phyloP scores from a whole-genome alignment of 2,113 vertebrate genomes.

The Micronisus gabar region DNA sequence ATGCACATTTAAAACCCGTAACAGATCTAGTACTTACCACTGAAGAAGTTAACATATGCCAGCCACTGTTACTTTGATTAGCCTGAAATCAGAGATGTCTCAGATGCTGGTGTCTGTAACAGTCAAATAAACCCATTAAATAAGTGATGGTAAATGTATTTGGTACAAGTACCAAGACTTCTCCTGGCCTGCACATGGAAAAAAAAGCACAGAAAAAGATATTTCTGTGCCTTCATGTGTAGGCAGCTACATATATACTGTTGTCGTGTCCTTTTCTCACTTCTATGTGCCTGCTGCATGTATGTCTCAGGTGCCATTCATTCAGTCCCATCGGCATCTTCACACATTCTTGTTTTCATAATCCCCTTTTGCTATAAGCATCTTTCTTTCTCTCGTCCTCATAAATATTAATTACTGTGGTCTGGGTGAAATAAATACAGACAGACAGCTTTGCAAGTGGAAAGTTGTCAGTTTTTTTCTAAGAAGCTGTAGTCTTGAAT shows the following conservation, averaged over 20 bases:
- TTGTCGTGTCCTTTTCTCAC: background rate
- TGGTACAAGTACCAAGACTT: background rate
- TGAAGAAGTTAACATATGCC: background rate
- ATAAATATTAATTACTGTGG: background rate
- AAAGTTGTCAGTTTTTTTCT: background rate
- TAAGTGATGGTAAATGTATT: background rate
- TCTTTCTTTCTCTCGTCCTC: background rate
- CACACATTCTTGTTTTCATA: background rate
- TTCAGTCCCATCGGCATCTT: background rate
- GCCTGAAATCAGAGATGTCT: background rate
- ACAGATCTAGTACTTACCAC: background rate
- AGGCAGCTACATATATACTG: background rate
- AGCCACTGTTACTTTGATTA: background rate
- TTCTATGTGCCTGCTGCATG: background rate
- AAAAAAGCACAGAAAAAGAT: background rate
- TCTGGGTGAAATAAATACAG: background rate
- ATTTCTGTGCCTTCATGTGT: background rate
- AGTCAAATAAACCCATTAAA: background rate
- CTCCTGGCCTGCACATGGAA: background rate
- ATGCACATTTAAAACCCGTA: background rate
- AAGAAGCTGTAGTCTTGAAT: background rate
- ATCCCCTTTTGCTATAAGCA: background rate
- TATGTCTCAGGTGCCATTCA: background rate
- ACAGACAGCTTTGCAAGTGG: background rate
- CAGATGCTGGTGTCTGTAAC: background rate